phyloP scores from a whole-genome alignment of 92 coral and sea anemone genomes.

The Paragorgia papillata region DNA sequence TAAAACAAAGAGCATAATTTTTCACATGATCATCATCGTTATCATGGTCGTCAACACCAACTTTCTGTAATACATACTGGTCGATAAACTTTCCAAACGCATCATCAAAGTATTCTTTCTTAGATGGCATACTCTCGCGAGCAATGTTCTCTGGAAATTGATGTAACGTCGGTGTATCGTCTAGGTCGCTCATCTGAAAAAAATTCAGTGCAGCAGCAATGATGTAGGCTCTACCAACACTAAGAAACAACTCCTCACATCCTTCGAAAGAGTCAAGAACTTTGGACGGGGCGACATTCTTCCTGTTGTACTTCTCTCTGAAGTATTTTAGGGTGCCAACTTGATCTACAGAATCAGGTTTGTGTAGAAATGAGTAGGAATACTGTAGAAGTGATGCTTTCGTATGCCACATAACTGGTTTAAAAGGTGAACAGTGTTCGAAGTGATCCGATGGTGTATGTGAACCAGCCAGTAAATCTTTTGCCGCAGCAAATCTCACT shows the following conservation, averaged over 20 bases:
- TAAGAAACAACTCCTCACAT: slow-evolving; percentile 31
- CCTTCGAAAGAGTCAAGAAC: slow-evolving; percentile 34
- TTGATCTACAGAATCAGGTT: slow-evolving; percentile 69
- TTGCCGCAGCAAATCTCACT: slow-evolving; percentile 68
- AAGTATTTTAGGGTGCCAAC: too few relatives aligned
- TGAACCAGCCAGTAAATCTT: slow-evolving; percentile 60
- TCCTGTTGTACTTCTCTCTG: slow-evolving; percentile 33
- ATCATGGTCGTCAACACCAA: slow-evolving; percentile 19
- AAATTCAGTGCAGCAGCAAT: slow-evolving; percentile 2
- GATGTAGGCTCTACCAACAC: too few relatives aligned
- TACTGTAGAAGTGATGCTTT: slow-evolving; percentile 63
- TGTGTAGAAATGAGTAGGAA: slow-evolving; percentile 67
- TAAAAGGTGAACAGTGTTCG: too few relatives aligned
- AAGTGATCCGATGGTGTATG: too few relatives aligned
- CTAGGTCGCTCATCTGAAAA: slow-evolving; percentile 26
- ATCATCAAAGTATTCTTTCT: slow-evolving; percentile 40
- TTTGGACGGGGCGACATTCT: slow-evolving; percentile 28
- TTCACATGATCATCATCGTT: slow-evolving; percentile 62
- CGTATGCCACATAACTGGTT: slow-evolving; percentile 72
- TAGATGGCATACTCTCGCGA: slow-evolving; percentile 33
- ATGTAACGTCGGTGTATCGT: slow-evolving; percentile 30
- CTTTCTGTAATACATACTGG: slow-evolving; percentile 30
- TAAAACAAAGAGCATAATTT: slow-evolving; percentile 69
- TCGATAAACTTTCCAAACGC: slow-evolving; percentile 44
- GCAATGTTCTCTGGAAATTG: slow-evolving; percentile 60